Evolutionary conservation across 2,888 invertebrate species (phyloP).

Genomic region (Drosophila putrida): DNA sequence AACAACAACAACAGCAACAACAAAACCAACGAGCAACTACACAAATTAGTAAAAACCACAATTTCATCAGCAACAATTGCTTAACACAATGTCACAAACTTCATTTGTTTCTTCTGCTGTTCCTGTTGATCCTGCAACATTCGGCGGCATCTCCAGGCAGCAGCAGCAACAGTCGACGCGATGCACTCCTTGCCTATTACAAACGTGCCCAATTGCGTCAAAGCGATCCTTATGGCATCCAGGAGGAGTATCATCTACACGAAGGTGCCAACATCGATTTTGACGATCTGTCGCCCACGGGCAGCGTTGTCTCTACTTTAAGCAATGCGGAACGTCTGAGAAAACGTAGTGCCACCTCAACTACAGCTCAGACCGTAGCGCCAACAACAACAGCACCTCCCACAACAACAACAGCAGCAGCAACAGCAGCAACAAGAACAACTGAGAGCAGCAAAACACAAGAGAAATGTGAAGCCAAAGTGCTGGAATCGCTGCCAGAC

Average conservation of each 20-base stretch:
- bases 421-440: constrained; percentile 19
- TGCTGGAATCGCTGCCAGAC: constrained; percentile 83
- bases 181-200: constrained; percentile 77
- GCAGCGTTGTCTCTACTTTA: constrained; percentile 66
- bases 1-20: constrained; percentile 73
- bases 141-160: constrained; percentile 39
- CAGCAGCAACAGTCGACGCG: constrained; percentile 62
- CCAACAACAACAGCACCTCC: constrained; percentile 32
- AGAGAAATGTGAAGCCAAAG: constrained; percentile 83
- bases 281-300: constrained; percentile 71
- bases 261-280: constrained; percentile 63
- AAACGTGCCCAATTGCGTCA: constrained; percentile 73
- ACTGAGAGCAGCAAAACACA: constrained; percentile 46
- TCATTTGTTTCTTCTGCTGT: constrained; percentile 52
- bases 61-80: constrained; percentile 33
- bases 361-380: constrained; percentile 31
- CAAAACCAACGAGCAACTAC: constrained; percentile 73
- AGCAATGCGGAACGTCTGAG: constrained; percentile 57
- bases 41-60: constrained; percentile 47
- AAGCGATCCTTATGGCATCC: constrained; percentile 39
- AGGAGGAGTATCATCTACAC: constrained; percentile 51
- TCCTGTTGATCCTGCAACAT: constrained; percentile 46
- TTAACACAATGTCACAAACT: constrained; percentile 43
- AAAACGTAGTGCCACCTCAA: constrained; percentile 68
- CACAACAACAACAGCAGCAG: constrained; percentile 25